Conservation (phyloP, 92 coral and sea anemone species). For the Montipora capitata region DNA sequence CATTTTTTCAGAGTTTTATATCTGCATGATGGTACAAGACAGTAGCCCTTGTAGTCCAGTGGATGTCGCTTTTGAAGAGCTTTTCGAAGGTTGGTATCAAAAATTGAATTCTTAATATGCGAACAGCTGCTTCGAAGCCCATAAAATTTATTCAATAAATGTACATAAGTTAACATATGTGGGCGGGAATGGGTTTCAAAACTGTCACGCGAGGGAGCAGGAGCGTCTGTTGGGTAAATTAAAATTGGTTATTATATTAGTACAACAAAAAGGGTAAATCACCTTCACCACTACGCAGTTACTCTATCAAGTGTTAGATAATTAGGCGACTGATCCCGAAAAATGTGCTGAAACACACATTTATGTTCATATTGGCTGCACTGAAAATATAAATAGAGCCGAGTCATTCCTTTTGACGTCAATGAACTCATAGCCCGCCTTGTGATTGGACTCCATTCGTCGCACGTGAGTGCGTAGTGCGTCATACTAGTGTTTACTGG, state of each 20-base stretch:
- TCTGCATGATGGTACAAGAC: conserved; percentile 30
- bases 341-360: conserved; percentile 51
- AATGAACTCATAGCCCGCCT: conserved; percentile 5
- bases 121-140: conserved; percentile 22
- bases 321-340: not conserved
- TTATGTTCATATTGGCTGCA: conserved; percentile 33
- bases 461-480: conserved; percentile 55
- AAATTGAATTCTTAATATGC: not conserved
- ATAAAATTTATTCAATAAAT: conserved; percentile 28
- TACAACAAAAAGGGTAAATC: conserved; percentile 1
- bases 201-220: conserved; percentile 29
- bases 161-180: conserved; percentile 34
- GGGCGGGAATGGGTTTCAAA: conserved; percentile 27
- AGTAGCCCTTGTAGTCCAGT: conserved; percentile 68
- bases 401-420: conserved; percentile 50
- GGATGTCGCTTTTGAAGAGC: conserved; percentile 78
- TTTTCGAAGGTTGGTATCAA: conserved; percentile 75
- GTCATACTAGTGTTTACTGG: conserved; percentile 21
- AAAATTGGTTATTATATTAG: not conserved
- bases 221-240: not conserved
- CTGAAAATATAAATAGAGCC: conserved; percentile 43
- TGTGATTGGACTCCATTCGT: conserved; percentile 20
- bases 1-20: not conserved
- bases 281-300: not conserved
- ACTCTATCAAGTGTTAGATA: not conserved